A percentile compares a stretch with the other conserved stretches of the same genome.
phyloP scores from a whole-genome alignment of 2,113 vertebrate species.

The Leucopternis melanops region DNA sequence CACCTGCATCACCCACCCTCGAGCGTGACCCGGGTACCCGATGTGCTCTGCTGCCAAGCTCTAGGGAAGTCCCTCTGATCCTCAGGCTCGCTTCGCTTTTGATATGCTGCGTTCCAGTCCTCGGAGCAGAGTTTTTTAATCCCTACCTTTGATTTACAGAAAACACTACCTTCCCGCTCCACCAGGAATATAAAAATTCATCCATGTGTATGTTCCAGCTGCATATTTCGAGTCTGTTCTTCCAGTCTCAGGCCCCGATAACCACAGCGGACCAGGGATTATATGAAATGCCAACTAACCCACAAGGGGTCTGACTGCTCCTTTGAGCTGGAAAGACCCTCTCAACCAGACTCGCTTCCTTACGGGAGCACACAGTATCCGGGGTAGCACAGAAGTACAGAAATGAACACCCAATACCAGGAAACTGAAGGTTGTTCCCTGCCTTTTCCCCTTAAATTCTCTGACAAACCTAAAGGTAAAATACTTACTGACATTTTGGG shows the following conservation, averaged over 20 bases:
- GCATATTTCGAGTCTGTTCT: not conserved
- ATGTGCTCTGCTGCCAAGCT: not conserved
- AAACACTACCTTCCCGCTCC: not conserved
- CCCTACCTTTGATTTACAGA: not conserved
- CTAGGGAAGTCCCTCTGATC: not conserved
- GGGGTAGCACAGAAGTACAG: not conserved
- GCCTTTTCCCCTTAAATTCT: not conserved
- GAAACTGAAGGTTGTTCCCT: not conserved
- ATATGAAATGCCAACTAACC: not conserved
- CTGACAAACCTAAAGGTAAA: not conserved
- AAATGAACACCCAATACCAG: not conserved
- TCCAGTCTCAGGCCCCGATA: not conserved
- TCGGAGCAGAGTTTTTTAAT: not conserved
- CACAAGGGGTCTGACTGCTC: not conserved
- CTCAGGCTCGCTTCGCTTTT: not conserved
- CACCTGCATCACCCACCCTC: not conserved
- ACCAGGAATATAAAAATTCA: not conserved
- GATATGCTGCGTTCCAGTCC: rapidly evolving
- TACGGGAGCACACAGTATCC: no score
- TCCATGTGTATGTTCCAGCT: rapidly evolving
- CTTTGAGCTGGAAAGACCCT: not conserved
- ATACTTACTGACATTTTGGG: not conserved
- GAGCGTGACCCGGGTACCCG: rapidly evolving
- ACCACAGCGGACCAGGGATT: not conserved
- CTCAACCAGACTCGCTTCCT: not conserved